These are phyloP conservation scores for Eptesicus fuscus DNA, from an alignment of 2,113 vertebrate genomes.

Conservation along the genomic window DNA sequence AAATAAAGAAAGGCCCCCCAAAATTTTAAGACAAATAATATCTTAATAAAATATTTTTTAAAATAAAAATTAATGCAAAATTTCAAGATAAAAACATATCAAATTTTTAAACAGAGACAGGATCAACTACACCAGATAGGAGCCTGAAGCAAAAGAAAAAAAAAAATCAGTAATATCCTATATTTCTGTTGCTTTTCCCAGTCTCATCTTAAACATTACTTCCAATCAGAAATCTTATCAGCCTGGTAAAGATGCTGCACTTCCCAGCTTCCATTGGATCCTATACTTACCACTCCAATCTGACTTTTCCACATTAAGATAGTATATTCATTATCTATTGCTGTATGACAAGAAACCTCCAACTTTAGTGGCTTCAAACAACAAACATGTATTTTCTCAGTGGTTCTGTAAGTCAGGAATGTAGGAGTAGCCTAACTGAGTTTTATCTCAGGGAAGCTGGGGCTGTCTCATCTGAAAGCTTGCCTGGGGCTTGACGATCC, in stretches of 20 bases:
- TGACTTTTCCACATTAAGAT: not conserved
- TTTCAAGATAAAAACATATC: not conserved
- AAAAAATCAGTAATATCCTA: not conserved
- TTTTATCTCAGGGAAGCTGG: not conserved
- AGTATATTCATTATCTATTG: not conserved
- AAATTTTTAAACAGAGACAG: not conserved
- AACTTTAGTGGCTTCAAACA: not conserved
- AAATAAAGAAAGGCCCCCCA: not conserved
- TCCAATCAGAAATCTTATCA: not conserved
- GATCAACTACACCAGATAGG: not conserved
- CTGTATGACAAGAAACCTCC: not conserved
- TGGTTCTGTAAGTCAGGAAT: not conserved
- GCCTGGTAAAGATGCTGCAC: not conserved
- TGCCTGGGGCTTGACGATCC: too few species aligned
- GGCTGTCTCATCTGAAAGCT: not conserved
- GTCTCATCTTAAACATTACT: not conserved
- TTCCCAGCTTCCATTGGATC: not conserved
- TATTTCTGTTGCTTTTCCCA: not conserved
- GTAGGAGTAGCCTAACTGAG: not conserved
- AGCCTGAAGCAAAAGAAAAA: not conserved
- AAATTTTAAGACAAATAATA: not conserved
- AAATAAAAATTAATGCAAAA: not conserved
- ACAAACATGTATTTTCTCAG: not conserved
- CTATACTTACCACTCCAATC: not conserved
- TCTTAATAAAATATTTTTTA: not conserved